Evolutionary conservation across 2,113 vertebrate species (phyloP).

Genomic region (Vireo altiloquus): DNA sequence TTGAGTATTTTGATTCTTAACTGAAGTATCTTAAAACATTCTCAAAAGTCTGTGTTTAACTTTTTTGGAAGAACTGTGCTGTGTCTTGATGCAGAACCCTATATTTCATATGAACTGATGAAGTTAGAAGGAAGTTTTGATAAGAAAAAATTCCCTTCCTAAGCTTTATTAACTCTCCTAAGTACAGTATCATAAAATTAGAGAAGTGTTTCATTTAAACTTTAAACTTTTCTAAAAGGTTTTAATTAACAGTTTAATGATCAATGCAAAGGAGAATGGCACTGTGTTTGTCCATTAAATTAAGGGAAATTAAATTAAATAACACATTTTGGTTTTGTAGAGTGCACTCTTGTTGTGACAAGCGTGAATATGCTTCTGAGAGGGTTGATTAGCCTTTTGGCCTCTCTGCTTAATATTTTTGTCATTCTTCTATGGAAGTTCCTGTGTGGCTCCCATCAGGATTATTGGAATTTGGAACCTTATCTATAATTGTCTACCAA

Average conservation of each 20-base stretch:
- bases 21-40: background rate
- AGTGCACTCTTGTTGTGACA: background rate
- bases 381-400: conserved; percentile 6
- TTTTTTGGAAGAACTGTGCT: background rate
- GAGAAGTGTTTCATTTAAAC: background rate
- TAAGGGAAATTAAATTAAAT: conserved; percentile 33
- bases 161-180: background rate
- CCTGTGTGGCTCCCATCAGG: background rate
- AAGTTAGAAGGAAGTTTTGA: background rate
- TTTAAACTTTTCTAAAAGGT: conserved; percentile 11
- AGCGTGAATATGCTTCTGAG: conserved; percentile 5
- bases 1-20: background rate
- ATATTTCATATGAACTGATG: background rate
- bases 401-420: conserved; percentile 29
- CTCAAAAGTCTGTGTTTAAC: background rate
- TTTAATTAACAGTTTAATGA: conserved; percentile 38
- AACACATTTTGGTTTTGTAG: conserved; percentile 12
- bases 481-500: conserved; percentile 60
- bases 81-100: background rate
- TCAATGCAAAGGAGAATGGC: background rate
- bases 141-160: background rate
- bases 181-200: background rate
- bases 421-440: conserved; percentile 10
- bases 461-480: conserved; percentile 50
- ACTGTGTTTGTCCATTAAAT: conserved; percentile 23